Evolutionary conservation across 2,797 vertebrate species (phyloP).

Genomic region (Gambelia wislizenii): DNA sequence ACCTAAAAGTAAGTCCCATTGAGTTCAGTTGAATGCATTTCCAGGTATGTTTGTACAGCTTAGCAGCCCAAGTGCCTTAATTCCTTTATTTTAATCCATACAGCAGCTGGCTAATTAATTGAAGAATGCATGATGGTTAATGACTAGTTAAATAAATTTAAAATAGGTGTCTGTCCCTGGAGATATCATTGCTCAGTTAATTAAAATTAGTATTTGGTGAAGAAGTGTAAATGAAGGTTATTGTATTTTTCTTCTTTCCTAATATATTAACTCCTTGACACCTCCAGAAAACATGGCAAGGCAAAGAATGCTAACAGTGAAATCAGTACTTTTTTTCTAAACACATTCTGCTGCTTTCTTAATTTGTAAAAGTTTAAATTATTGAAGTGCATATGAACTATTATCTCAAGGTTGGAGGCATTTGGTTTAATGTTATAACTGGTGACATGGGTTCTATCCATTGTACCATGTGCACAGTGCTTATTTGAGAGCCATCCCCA

Average conservation of each 20-base stretch:
- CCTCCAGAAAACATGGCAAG: slow-evolving; percentile 43
- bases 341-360: slow-evolving; percentile 4
- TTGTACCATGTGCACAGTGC: background rate
- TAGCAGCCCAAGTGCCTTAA: slow-evolving; percentile 54
- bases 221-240: slow-evolving; percentile 75
- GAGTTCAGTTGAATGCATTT: background rate
- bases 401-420: slow-evolving; percentile 29
- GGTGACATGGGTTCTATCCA: background rate
- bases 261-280: slow-evolving; percentile 57
- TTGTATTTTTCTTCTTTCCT: slow-evolving; percentile 56
- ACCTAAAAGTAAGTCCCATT: background rate
- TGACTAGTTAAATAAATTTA: slow-evolving; percentile 77
- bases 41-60: background rate
- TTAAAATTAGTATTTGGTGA: slow-evolving; percentile 75
- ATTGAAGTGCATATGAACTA: background rate
- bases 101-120: slow-evolving; percentile 77
- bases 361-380: slow-evolving; percentile 6
- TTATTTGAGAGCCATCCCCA: background rate
- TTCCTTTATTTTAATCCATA: slow-evolving; percentile 66
- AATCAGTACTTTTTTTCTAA: slow-evolving; percentile 27
- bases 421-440: slow-evolving; percentile 21
- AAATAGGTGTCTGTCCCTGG: slow-evolving; percentile 68
- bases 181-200: slow-evolving; percentile 74
- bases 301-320: slow-evolving; percentile 45
- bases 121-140: slow-evolving; percentile 68